phyloP scores from a whole-genome alignment of 2,113 vertebrate genomes.

The Sinocyclocheilus rhinocerous region DNA sequence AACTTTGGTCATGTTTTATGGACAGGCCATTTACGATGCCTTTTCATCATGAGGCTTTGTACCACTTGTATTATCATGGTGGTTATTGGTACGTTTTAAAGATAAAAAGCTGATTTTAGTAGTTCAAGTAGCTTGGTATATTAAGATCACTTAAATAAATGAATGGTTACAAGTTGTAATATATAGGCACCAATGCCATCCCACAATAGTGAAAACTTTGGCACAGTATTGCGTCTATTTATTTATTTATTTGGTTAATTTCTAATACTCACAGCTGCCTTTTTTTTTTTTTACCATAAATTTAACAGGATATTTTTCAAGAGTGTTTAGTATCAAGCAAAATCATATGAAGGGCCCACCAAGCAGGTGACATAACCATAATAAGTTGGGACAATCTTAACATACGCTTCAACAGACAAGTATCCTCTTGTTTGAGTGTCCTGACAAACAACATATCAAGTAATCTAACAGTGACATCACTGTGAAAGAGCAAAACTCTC shows the following conservation, averaged over 20 bases:
- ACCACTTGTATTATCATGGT: too few species aligned
- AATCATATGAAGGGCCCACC: not conserved
- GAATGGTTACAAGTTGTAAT: not conserved
- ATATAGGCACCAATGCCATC: not conserved
- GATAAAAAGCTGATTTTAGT: not conserved
- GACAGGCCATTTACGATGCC: too few species aligned
- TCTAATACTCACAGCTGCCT: not conserved
- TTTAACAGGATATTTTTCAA: not conserved
- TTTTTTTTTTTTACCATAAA: too few species aligned
- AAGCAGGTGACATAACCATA: conserved; percentile 5
- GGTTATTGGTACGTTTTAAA: not conserved
- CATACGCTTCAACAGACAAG: not conserved
- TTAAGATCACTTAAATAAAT: not conserved
- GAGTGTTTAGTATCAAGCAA: not conserved
- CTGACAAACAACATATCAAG: conserved; percentile 11
- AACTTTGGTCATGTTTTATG: too few species aligned
- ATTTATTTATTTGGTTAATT: too few species aligned
- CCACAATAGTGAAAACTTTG: not conserved
- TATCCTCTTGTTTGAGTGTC: conserved; percentile 7
- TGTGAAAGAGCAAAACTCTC: not conserved
- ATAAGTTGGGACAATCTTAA: not conserved
- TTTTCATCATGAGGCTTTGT: too few species aligned
- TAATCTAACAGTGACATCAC: not conserved
- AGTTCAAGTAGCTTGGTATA: not conserved
- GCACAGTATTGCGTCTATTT: too few species aligned